Base-by-base conservation (phyloP, 2,797 vertebrate species). In the Rhynchonycteris naso region DNA sequence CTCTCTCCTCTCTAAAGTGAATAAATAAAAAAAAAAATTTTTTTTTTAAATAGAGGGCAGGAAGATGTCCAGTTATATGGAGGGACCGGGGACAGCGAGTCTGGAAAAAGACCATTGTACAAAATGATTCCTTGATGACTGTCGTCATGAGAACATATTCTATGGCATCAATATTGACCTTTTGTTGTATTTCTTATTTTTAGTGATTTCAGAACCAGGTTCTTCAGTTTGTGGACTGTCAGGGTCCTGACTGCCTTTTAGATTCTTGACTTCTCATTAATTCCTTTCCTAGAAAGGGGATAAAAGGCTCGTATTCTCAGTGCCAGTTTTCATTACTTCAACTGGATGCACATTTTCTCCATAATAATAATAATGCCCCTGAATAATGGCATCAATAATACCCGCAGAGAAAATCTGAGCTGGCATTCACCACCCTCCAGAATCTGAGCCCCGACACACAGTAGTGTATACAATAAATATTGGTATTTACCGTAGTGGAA, bases 401-500 rank as follows among this genome's bases (percentile, higher is more conserved):
- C 24, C 35, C 30, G n/a, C 4, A 35, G 54, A 69, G 59, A 71
- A 84, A 80, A 22, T 38, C 78, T 69, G 43, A 80, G 24, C 35
- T 72, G 43, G 35, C 13, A 12, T 63, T 90, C 56, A 61, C 1
- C 7, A 28, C 30, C 43, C 78, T 69, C 19, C 28, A 19, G 1
- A 88, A 38, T 59, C 14, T 22, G n/a, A 72, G 30, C 15, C 21
- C 7, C 65, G 13, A 38, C 18, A 7, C 33, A 6, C 22, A 26
- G n/a, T n/a, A n/a, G n/a, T n/a, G n/a, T n/a, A n/a, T n/a, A n/a
- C n/a, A n/a, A n/a, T n/a, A n/a, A n/a, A n/a, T n/a, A n/a, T n/a
- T n/a, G n/a, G n/a, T n/a, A n/a, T n/a, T n/a, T n/a, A 30, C 5
- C 8, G 0, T 0, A 2, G 28, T 54, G 5, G 11, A 58, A 69